Base-by-base conservation (phyloP, 2,797 vertebrate genomes). In the Lepidocolaptes lacrymiger region DNA sequence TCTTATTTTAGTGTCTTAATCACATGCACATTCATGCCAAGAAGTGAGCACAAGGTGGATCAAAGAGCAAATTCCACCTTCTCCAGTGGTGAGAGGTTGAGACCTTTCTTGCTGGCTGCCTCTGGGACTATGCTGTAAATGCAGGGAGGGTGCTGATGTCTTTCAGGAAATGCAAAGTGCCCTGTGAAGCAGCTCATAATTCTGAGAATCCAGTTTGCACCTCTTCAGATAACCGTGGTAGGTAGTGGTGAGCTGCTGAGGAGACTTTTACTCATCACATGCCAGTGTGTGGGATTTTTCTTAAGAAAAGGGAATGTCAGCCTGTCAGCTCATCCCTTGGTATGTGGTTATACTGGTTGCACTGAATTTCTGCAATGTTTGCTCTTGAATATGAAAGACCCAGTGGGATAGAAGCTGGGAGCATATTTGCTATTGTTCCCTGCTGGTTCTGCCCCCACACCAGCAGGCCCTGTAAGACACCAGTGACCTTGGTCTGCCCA, bases 371-470 rank as follows among this genome's bases (percentile, higher is more conserved):
- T 94, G 82, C 58, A 55, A 0, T 44, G 62, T 69, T 90, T 76
- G 63, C 88, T 94, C 54, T 89, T 93, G 86, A 87, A 83, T 89
- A 81, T 68, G 78, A 26, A 95, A 89, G 78, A 75, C 30, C 16
- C 64, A n/a, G 75, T 13, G 52, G 41, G 56, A 39, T 1, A 89
- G 86, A 54, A 94, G 84, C 87, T 77, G 37, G 48, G 63, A 4
- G 5, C 0, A 0, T 36, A 67, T 61, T 93, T 93, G 59, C 61
- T 89, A 0, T 61, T 77, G 8, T 32, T 85, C 55, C 48, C 15
- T 78, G 8, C 39, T 90, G 88, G 23, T 75, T 91, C 62, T 77
- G n/a, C 58, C 55, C 52, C 36, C 51, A 58, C 14, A 66, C 20
- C 77, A 89, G 43, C 12, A 52, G 55, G 55, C 41, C 12, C 48